These are phyloP conservation scores for Crocuta crocuta DNA, from an alignment of 2,113 vertebrate species.

Conservation along the genomic window DNA sequence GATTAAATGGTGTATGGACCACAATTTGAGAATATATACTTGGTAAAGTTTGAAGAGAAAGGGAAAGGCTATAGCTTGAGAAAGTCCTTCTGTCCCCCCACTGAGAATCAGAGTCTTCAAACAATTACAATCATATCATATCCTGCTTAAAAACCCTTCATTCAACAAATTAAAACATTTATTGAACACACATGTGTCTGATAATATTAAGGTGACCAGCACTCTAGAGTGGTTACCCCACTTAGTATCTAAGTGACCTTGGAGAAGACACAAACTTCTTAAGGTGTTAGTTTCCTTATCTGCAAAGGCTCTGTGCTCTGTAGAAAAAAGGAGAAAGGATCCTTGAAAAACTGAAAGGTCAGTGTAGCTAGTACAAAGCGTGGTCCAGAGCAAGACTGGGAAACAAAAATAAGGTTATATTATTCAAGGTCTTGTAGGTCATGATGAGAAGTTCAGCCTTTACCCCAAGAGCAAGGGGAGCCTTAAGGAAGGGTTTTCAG, in stretches of 20 bases:
- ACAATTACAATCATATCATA: background rate
- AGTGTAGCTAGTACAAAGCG: background rate
- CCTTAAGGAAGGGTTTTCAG: background rate
- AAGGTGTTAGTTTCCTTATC: constrained; percentile 7
- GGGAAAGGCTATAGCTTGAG: background rate
- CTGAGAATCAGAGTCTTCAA: background rate
- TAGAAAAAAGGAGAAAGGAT: background rate
- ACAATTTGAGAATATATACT: background rate
- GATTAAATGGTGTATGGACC: background rate
- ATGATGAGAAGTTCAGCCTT: background rate
- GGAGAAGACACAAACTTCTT: background rate
- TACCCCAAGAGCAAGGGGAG: background rate
- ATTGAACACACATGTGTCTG: background rate
- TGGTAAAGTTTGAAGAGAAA: background rate
- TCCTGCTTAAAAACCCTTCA: background rate
- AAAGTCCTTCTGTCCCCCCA: background rate
- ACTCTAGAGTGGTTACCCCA: background rate
- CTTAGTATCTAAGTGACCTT: background rate
- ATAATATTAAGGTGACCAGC: background rate
- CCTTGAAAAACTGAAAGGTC: background rate
- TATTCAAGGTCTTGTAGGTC: background rate
- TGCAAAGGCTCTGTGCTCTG: background rate
- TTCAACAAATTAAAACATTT: background rate
- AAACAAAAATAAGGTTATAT: background rate
- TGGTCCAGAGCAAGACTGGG: background rate